phyloP scores from a whole-genome alignment of 64 coral and sea anemone species.

The Stichodactyla helianthus region DNA sequence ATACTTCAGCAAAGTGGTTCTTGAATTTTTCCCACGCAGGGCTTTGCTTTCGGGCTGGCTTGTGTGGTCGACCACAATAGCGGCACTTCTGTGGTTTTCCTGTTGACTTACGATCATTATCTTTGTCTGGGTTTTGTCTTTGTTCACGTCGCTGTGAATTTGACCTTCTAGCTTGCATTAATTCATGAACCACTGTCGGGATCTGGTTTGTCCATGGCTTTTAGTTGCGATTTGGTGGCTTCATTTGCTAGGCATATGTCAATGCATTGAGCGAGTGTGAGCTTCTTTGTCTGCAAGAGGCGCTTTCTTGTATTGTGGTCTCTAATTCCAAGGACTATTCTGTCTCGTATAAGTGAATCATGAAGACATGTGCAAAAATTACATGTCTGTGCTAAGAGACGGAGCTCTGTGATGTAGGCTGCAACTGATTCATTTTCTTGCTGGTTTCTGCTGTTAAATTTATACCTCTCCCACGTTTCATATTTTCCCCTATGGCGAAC shows the following conservation, averaged over 20 bases:
- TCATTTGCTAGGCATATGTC: too few relatives aligned
- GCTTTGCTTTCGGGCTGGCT: neutral
- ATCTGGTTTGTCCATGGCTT: neutral
- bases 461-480: too few relatives aligned
- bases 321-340: conserved; percentile 44
- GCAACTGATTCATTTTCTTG: too few relatives aligned
- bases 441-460: too few relatives aligned
- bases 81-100: neutral
- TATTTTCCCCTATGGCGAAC: too few relatives aligned
- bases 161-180: neutral
- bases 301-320: conserved; percentile 10
- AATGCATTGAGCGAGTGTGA: too few relatives aligned
- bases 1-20: conserved; percentile 18
- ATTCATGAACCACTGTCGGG: neutral
- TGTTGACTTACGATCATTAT: neutral
- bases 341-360: conserved; percentile 13
- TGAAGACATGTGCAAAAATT: conserved; percentile 23
- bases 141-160: neutral
- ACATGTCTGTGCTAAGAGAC: conserved; percentile 40
- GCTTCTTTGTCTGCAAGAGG: too few relatives aligned
- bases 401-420: conserved; percentile 44
- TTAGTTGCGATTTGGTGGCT: neutral
- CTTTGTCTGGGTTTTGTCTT: neutral
- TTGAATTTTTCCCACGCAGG: conserved; percentile 23
- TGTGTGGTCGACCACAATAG: neutral